phyloP scores from a whole-genome alignment of 1,140 invertebrate genomes.

The Aphis gossypii region DNA sequence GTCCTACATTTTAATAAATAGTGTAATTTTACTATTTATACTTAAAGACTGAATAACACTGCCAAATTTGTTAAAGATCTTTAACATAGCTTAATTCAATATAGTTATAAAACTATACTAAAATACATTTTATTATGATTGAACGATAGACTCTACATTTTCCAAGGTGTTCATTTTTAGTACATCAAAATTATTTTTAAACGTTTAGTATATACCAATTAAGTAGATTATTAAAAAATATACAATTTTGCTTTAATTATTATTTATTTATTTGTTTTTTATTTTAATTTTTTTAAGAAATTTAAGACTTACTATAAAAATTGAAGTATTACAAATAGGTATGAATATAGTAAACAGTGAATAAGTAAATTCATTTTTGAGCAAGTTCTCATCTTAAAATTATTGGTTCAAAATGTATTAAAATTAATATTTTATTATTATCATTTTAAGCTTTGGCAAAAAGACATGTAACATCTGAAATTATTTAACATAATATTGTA shows the following conservation, averaged over 20 bases:
- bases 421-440: slow-evolving; percentile 8
- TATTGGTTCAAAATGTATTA: background rate
- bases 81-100: slow-evolving; percentile 47
- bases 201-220: background rate
- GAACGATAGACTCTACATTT: slow-evolving; percentile 42
- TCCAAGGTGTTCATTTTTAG: slow-evolving; percentile 48
- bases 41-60: slow-evolving; percentile 56
- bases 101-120: slow-evolving; percentile 29
- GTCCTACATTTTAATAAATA: slow-evolving; percentile 40
- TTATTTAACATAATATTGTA: background rate
- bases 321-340: background rate
- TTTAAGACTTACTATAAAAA: slow-evolving; percentile 4
- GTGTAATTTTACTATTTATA: slow-evolving; percentile 41
- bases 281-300: background rate
- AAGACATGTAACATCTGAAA: background rate
- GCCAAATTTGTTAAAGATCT: slow-evolving; percentile 54
- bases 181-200: slow-evolving; percentile 52
- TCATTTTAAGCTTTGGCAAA: background rate
- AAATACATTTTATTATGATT: slow-evolving; percentile 32
- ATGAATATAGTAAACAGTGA: background rate
- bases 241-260: background rate
- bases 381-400: background rate
- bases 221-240: slow-evolving; percentile 18
- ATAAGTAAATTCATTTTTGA: background rate
- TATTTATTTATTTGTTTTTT: background rate